Conservation (phyloP, 2,113 vertebrate genomes). For the Oriolus oriolus region DNA sequence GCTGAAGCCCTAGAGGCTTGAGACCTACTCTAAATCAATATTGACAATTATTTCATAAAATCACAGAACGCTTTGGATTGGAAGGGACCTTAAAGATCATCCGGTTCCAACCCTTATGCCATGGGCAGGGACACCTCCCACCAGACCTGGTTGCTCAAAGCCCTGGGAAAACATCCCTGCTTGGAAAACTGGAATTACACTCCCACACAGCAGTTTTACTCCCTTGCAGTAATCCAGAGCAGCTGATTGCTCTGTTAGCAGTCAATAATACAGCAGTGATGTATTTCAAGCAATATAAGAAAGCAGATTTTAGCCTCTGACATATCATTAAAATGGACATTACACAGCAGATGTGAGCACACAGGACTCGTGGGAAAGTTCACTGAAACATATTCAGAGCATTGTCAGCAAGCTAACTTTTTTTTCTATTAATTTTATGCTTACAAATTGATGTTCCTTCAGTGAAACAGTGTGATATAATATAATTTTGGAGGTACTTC, state of each 20-base stretch:
- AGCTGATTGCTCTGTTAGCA: accelerated
- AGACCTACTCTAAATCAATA: not conserved
- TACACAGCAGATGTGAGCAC: not conserved
- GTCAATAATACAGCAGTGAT: too few relatives aligned
- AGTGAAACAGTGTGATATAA: not conserved
- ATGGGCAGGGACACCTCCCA: not conserved
- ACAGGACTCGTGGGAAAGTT: not conserved
- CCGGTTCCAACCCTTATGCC: not conserved
- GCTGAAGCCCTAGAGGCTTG: not conserved
- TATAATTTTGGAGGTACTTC: not conserved
- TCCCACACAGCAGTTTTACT: not conserved
- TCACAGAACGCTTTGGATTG: not conserved
- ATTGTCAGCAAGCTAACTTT: not conserved
- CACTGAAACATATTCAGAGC: not conserved
- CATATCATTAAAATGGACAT: accelerated
- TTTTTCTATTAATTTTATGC: not conserved
- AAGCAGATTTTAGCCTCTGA: not conserved
- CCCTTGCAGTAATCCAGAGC: not conserved
- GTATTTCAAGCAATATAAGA: not conserved
- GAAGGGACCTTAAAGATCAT: not conserved
- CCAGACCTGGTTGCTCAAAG: not conserved
- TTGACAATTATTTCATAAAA: not conserved
- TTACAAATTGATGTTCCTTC: not conserved
- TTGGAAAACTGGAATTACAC: not conserved
- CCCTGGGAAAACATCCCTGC: not conserved